Conservation (phyloP, 1,140 invertebrate species). For the Latrodectus geometricus region DNA sequence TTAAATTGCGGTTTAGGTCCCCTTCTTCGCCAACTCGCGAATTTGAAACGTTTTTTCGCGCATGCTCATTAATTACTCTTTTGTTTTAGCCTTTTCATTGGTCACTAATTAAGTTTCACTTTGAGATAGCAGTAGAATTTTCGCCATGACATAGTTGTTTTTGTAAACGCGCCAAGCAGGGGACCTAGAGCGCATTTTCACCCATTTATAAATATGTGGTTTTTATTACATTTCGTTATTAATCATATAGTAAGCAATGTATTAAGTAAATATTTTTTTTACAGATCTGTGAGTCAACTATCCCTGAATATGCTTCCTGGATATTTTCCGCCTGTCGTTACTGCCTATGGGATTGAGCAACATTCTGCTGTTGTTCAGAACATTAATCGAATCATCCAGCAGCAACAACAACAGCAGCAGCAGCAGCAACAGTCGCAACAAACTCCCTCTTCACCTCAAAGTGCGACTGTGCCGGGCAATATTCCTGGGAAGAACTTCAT, state of each 20-base stretch:
- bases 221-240: not conserved
- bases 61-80: too few relatives aligned
- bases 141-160: too few relatives aligned
- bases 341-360: constrained; percentile 46
- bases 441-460: not conserved
- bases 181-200: too few relatives aligned
- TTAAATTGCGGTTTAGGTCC: too few relatives aligned
- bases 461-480: not conserved
- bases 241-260: not conserved
- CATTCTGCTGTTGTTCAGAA: constrained; percentile 57
- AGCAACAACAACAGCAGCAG: constrained; percentile 23
- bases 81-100: too few relatives aligned
- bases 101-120: too few relatives aligned
- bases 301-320: constrained; percentile 60
- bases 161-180: too few relatives aligned
- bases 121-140: too few relatives aligned
- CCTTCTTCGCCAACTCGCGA: too few relatives aligned
- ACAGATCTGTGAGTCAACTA: constrained; percentile 54
- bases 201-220: too few relatives aligned
- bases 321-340: constrained; percentile 53
- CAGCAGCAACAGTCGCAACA: not conserved
- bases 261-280: not conserved
- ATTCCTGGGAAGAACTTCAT: constrained; percentile 56
- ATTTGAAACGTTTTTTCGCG: too few relatives aligned
- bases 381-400: constrained; percentile 35